These are phyloP conservation scores for Sinotaia quadrata DNA, from an alignment of 2,888 invertebrate genomes.

Conservation along the genomic window DNA sequence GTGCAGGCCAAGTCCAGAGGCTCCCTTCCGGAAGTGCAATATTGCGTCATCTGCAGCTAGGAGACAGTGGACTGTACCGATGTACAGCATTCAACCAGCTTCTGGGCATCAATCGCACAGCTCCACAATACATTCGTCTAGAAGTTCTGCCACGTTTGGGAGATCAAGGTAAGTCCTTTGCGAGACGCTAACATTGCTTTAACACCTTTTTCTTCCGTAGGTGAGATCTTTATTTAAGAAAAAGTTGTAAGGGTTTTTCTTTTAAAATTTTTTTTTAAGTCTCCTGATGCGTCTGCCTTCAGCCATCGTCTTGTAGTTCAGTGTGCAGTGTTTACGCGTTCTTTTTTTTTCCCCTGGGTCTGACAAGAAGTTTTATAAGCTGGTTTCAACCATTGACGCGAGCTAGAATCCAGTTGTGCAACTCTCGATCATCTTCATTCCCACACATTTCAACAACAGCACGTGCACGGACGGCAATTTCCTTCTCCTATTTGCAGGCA, in stretches of 20 bases:
- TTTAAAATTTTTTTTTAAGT: no score
- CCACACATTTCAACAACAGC: not conserved
- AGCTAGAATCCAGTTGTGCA: not conserved
- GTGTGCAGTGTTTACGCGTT: no score
- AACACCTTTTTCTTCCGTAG: no score
- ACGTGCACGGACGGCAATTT: not conserved
- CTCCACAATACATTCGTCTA: conserved; percentile 5
- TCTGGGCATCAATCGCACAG: conserved; percentile 26
- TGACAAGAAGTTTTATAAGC: no score
- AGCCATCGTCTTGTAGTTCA: no score
- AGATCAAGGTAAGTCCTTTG: conserved; percentile 4
- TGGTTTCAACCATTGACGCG: no score
- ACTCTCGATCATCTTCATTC: not conserved
- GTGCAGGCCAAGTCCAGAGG: conserved; percentile 17
- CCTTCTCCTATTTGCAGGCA: not conserved
- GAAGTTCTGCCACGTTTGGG: not conserved
- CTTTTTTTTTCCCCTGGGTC: no score
- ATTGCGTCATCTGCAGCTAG: conserved; percentile 13
- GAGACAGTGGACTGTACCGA: conserved; percentile 20
- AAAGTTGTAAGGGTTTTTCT: no score
- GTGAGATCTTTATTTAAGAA: no score
- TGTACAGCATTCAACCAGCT: conserved; percentile 33
- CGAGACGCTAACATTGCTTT: no score
- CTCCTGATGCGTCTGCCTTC: no score
- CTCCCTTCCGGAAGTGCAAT: conserved; percentile 32